Evolutionary conservation across 1,140 invertebrate genomes (phyloP).

Genomic region (Zaprionus lachaisei): DNA sequence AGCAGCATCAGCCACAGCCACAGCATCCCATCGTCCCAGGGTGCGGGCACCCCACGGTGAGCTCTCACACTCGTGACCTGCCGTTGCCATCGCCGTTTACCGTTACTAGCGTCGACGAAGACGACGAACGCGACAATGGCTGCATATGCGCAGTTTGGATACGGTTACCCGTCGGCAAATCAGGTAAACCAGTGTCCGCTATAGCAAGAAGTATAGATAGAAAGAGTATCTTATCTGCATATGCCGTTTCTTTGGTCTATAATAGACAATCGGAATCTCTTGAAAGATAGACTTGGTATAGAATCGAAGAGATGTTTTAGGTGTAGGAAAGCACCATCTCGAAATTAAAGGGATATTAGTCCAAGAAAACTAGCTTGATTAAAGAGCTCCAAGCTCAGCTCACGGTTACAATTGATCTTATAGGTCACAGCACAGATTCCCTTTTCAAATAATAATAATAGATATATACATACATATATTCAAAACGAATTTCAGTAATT

Average conservation of each 20-base stretch:
- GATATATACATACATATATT: no score
- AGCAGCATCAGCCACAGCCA: conserved; percentile 31
- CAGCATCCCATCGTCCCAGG: conserved; percentile 51
- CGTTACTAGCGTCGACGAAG: conserved; percentile 11
- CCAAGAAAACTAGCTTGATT: no score
- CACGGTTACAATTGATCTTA: no score
- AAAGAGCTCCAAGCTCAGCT: no score
- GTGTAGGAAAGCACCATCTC: no score
- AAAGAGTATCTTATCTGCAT: background rate
- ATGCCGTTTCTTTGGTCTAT: background rate
- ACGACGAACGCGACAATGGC: conserved; percentile 72
- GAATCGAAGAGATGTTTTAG: no score
- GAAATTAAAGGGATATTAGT: no score
- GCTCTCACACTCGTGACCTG: conserved; percentile 50
- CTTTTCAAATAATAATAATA: no score
- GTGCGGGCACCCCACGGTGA: conserved; percentile 60
- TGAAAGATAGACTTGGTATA: no score
- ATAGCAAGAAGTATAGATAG: background rate
- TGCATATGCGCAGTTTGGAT: conserved; percentile 84
- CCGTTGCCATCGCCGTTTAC: conserved; percentile 24
- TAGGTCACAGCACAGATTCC: no score
- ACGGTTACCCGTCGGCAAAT: conserved; percentile 83
- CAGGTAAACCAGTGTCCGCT: conserved; percentile 59
- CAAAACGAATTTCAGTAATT: no score
- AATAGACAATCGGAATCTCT: no score